Evolutionary conservation across 2,797 vertebrate species (phyloP).

Genomic region (Bryconaethiops microstoma): DNA sequence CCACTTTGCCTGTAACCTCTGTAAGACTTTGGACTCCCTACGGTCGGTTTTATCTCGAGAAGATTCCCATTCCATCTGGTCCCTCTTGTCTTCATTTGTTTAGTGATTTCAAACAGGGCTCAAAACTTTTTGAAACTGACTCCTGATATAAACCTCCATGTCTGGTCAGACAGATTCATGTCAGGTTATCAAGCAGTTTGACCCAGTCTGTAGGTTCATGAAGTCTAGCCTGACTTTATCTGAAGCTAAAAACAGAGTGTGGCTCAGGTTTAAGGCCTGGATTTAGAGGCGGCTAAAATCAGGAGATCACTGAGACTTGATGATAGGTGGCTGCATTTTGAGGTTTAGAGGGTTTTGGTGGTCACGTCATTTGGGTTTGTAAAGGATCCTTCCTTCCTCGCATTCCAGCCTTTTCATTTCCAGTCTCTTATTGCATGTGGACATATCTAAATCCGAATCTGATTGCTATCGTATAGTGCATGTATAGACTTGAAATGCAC

Average conservation of each 20-base stretch:
- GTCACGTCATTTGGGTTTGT: constrained; percentile 38
- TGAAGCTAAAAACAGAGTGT: neutral
- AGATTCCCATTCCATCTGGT: constrained; percentile 46
- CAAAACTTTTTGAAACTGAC: constrained; percentile 44
- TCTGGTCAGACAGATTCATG: constrained; percentile 44
- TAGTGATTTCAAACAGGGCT: constrained; percentile 49
- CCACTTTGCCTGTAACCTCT: constrained; percentile 45
- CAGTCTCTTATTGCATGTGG: constrained; percentile 34
- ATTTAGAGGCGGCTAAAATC: constrained; percentile 37
- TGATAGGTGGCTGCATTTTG: constrained; percentile 27
- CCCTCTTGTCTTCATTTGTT: constrained; percentile 48
- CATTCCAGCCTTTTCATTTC: constrained; percentile 48
- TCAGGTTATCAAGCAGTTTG: constrained; percentile 30
- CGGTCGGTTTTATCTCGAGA: constrained; percentile 40
- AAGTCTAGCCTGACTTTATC: constrained; percentile 32
- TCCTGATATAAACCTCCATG: constrained; percentile 38
- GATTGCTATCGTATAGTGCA: constrained; percentile 54
- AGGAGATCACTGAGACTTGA: constrained; percentile 33
- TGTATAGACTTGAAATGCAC: constrained; percentile 47
- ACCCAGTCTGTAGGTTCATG: constrained; percentile 22
- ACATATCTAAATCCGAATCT: constrained; percentile 51
- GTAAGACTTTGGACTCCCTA: constrained; percentile 31
- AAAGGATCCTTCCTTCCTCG: constrained; percentile 9
- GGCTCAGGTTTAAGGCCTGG: constrained; percentile 16
- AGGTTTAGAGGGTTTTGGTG: constrained; percentile 34